phyloP scores from a whole-genome alignment of 2,113 vertebrate genomes.

The Dicerorhinus sumatrensis region DNA sequence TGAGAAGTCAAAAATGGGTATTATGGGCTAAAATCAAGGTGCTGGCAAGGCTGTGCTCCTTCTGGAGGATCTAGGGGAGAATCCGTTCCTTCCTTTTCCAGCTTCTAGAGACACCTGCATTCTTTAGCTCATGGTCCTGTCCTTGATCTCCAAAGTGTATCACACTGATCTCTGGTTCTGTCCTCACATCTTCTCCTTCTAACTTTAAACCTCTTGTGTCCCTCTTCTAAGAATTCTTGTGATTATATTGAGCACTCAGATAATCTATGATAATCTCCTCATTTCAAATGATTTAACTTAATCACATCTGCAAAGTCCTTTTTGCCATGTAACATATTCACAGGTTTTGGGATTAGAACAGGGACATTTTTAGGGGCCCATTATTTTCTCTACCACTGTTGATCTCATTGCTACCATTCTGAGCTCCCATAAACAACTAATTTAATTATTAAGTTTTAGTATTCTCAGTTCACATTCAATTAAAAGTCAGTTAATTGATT shows the following conservation, averaged over 20 bases:
- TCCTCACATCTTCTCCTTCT: neutral
- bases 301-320: neutral
- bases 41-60: neutral
- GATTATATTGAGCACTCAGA: neutral
- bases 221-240: neutral
- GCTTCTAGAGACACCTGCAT: neutral
- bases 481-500: neutral
- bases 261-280: neutral
- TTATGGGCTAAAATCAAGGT: neutral
- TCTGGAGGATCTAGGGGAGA: neutral
- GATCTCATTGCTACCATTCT: neutral
- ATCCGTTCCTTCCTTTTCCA: neutral
- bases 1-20: neutral
- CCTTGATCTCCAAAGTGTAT: neutral
- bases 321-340: neutral
- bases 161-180: neutral
- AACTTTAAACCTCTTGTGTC: neutral
- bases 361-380: neutral
- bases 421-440: neutral
- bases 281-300: neutral
- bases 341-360: neutral
- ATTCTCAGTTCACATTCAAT: neutral
- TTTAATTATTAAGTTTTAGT: neutral
- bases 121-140: neutral
- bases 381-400: neutral